Base-by-base conservation (phyloP, 1,140 invertebrate species). In the Nephotettix cincticeps region DNA sequence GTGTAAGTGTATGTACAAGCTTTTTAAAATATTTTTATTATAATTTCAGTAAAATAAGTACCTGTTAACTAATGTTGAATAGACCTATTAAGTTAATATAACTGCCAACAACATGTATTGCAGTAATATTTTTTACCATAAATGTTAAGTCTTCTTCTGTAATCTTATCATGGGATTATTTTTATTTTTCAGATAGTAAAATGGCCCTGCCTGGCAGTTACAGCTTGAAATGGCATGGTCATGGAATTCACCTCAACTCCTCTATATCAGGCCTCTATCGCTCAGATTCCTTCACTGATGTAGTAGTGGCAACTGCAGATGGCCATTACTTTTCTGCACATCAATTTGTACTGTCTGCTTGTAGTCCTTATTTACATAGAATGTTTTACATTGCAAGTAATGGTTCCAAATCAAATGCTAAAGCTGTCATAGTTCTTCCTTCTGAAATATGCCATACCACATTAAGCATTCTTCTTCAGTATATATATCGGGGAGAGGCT, bases 221-320 rank as follows among this genome's bases (percentile, higher is more conserved):
- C 80, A 91, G 93, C 80, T 83, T 94, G 19, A 93, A 93, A 85
- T 93, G 92, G 92, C 91, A 92, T 79, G 93, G 91, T 69, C 92
- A 93, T 81, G 87, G 88, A 74, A 86, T 87, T 25, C 90, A 93
- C 83, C 82, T 94, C 73, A 91, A 93, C 80, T 88, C 88, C 69
- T 92, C 91, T 40, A 90, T 95, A 64, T 90, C 92, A 43, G 88
- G 89, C 17, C 81, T 94, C 71, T 86, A 93, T 30, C 87, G 89
- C 51, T 92, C 89, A 73, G 91, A 93, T 76, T 87, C 90, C 47
- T 93, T 94, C 79, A 91, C 93, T 27, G 93, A 95, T 81, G 93
- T 94, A 30, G 87, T 93, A 2, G 81, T 96, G 25, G 90, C 90
- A 54, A 94, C 93, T 4, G 86, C 89, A 75, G 92, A 93, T 74